Base-by-base conservation (phyloP, 2,113 vertebrate genomes). In the Clarias macrocephalus region DNA sequence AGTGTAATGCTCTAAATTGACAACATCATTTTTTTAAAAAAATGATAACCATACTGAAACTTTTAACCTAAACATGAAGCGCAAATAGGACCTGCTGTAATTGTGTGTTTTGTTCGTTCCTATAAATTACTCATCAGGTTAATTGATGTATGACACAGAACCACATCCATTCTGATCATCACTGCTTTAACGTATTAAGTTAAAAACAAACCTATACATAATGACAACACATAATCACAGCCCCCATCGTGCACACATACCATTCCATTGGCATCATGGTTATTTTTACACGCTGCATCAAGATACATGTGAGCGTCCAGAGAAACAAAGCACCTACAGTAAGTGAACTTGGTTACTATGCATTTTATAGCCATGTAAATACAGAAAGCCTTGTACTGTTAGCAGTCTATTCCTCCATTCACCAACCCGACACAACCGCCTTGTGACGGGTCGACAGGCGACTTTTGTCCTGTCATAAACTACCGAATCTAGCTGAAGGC, bases 311-410 rank as follows among this genome's bases (percentile, higher is more conserved):
- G 7, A 37, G 57, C 6, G 7, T 48, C 11, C 28, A 37, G 19
- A 59, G 12, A 68, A 66, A 57, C 62, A 25, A 62, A 70, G 60
- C 56, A 13, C 11, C 42, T 48, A n/a, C n/a, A n/a, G n/a, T n/a
- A 19, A 23, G 5, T 33, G 21, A 19, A 5, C 11, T 1, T 48
- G 15, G 70, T 25, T 57, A 76, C 62, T 80, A 68, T 80, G 85
- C 75, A 68, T 86, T 86, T 79, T 68, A 77, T 19, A 70, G 63
- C 54, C 65, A 80, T 28, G 8, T 80, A 30, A 68, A 70, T 80
- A 85, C 5, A 42, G 76, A 68, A 3, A n/a, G 48, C 72, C 25
- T n/a, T 16, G 19, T 18, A 1, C 11, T 56, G 60, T 80, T 62
- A 68, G 82, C 33, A 63, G 19, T 37, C 63, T 33, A 60, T 11